Evolutionary conservation across 2,113 vertebrate genomes (phyloP), one percentile per base, ranked within the genome.

Genomic region (Odontophorus gujanensis): DNA sequence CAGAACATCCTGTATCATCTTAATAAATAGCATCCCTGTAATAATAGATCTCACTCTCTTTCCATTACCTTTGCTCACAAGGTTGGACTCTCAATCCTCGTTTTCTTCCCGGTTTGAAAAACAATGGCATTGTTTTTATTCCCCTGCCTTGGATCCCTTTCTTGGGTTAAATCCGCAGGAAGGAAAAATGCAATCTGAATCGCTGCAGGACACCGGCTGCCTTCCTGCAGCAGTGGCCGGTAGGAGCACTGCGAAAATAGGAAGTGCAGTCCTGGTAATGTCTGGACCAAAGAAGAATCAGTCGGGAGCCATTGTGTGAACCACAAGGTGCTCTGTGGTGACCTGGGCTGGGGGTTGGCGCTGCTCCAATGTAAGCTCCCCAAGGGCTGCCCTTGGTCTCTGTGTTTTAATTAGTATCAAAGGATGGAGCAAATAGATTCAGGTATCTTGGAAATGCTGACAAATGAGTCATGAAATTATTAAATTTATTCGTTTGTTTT

Each of bases 401-500:
- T 74, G 1, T 21, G 19, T 94, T 87, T 68, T 83, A 36, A 85
- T 48, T 90, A 84, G 79, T 81, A 89, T 90, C 81, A 90, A 88
- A 77, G 57, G 73, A 96, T 71, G 53, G 42, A 94, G 69, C 8
- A 30, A 85, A 63, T 69, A 68, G 85, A 93, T 92, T 93, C 62
- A 67, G 69, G 63, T 92, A 65, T 77, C 66, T 96, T 73, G 68
- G 80, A 95, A 81, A 80, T 9, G 65, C 71, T 92, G 78, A 81
- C 40, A 94, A 87, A 84, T 86, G 66, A 97, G 71, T 91, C 74
- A 67, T 81, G 87, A 96, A 97, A 95, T 21, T 67, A 92, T 92
- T 92, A 91, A 87, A 95, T 96, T 48, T 93, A 96, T 91, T 92
- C n/a, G 21, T 22, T 61, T 94, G 90, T 91, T 95, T 93, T 88